Evolutionary conservation across 2,797 vertebrate genomes (phyloP).

Genomic region (Pseudomugil tenellus): DNA sequence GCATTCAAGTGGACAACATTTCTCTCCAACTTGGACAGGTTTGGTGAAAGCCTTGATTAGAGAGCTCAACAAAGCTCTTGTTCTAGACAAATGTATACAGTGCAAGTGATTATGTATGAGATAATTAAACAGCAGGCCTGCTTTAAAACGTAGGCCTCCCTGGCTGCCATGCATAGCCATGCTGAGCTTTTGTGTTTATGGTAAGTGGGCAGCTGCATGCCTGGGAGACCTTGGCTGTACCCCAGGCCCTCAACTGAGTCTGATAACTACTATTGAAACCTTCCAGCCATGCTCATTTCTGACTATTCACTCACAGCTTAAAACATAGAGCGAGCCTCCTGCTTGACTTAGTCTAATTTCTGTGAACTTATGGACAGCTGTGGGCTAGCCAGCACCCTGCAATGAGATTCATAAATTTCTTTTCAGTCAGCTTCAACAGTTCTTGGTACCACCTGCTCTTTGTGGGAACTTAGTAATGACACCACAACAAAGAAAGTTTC

Average conservation of each 20-base stretch:
- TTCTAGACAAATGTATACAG: slow-evolving; percentile 77
- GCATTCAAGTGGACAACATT: slow-evolving; percentile 68
- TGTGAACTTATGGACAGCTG: slow-evolving; percentile 74
- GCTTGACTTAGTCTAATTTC: slow-evolving; percentile 74
- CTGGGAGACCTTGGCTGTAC: slow-evolving; percentile 77
- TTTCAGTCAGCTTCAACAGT: slow-evolving; percentile 60
- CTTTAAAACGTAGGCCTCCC: slow-evolving; percentile 77
- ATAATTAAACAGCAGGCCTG: slow-evolving; percentile 81
- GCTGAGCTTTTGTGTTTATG: slow-evolving; percentile 86
- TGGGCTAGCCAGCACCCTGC: slow-evolving; percentile 54
- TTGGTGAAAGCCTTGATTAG: slow-evolving; percentile 71
- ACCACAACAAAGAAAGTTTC: slow-evolving; percentile 38
- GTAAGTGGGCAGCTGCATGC: slow-evolving; percentile 85
- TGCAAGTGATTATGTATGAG: slow-evolving; percentile 78
- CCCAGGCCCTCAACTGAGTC: slow-evolving; percentile 72
- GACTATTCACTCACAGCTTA: slow-evolving; percentile 75
- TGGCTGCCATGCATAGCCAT: slow-evolving; percentile 78
- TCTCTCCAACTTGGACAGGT: slow-evolving; percentile 67
- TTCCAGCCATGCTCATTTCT: slow-evolving; percentile 74
- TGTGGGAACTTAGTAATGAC: slow-evolving; percentile 61
- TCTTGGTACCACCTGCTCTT: slow-evolving; percentile 60
- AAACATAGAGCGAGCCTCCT: slow-evolving; percentile 72
- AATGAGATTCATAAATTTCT: slow-evolving; percentile 68
- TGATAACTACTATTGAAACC: slow-evolving; percentile 73
- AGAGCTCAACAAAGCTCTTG: slow-evolving; percentile 69